Conservation (phyloP, 1,140 invertebrate genomes). For the Holcopasites calliopsidis region DNA sequence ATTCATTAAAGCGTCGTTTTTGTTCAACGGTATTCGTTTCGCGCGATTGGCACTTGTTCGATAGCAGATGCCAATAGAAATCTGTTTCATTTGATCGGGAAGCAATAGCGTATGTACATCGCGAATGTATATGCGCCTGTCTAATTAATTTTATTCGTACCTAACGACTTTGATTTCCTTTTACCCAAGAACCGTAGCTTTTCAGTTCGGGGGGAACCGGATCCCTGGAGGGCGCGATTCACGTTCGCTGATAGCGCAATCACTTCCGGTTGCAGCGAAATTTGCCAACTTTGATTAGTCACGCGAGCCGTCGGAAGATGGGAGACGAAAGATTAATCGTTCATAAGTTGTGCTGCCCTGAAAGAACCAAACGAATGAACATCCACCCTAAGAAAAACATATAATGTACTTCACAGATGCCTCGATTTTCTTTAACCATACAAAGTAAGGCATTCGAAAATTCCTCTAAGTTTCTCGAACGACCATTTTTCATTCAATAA, state of each 20-base stretch:
- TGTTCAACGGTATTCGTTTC: not conserved
- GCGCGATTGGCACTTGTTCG: not conserved
- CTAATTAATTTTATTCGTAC: not conserved
- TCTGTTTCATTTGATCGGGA: not conserved
- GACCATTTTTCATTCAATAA: no score
- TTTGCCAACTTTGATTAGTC: not conserved
- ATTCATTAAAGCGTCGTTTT: not conserved
- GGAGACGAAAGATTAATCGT: not conserved
- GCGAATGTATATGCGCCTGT: no score
- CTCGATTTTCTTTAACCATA: no score
- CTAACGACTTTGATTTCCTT: not conserved
- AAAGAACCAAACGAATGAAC: no score
- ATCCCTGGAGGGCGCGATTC: not conserved
- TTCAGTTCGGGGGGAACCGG: not conserved
- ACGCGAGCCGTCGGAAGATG: not conserved
- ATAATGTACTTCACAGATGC: no score
- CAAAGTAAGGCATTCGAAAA: no score
- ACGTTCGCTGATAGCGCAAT: not conserved
- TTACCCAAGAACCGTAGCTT: not conserved
- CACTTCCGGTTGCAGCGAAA: not conserved
- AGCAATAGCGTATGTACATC: not conserved
- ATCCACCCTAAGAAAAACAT: no score
- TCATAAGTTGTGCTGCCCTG: not conserved
- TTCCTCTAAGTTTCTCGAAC: no score
- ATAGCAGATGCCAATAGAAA: not conserved